Base-by-base conservation (phyloP, 2,888 invertebrate genomes). In the Malachius bipustulatus region DNA sequence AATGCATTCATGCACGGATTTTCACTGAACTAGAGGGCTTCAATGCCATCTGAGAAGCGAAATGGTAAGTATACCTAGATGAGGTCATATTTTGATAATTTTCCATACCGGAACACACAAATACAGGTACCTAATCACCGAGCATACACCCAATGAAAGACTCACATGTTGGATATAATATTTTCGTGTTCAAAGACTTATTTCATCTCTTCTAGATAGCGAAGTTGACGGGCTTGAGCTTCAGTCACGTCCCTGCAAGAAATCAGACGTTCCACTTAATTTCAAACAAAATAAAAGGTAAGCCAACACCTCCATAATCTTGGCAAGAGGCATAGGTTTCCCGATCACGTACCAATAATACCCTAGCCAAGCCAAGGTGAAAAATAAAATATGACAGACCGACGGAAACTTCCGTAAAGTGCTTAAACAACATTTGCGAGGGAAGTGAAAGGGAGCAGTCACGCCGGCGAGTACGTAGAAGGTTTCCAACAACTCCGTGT, bases 351-450 rank as follows among this genome's bases (percentile, higher is more conserved):
- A 32, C 43, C 46, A 38, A 43, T 44, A 47, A 44, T 48, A 19
- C 24, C n/a, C 45, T 44, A 46, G 44, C 34, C 38, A 44, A 48
- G 39, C 48, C 42, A 45, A 48, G 47, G 49, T 47, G 45, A 46
- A 48, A 48, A 48, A 49, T 49, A 49, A 48, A 49, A 48, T 49
- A 49, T 46, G 49, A 46, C 41, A 44, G 48, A 39, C 41, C 45
- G 38, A 40, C 37, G 47, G 40, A 48, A 41, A 48, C 40, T 48
- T 49, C 39, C 40, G 42, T 42, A 49, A 49, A 47, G 48, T 47
- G 42, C 48, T 47, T 44, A 44, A 45, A 47, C 46, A 46, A 48
- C 47, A 44, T 47, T 46, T 43, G 41, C 38, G 26, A 36, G 37
- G 34, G 39, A 41, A n/a, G 41, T 41, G 39, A 39, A 43, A 38